Evolutionary conservation across 23 tunicate genomes (phyloP).

Genomic region (Trididemnum miniatum): DNA sequence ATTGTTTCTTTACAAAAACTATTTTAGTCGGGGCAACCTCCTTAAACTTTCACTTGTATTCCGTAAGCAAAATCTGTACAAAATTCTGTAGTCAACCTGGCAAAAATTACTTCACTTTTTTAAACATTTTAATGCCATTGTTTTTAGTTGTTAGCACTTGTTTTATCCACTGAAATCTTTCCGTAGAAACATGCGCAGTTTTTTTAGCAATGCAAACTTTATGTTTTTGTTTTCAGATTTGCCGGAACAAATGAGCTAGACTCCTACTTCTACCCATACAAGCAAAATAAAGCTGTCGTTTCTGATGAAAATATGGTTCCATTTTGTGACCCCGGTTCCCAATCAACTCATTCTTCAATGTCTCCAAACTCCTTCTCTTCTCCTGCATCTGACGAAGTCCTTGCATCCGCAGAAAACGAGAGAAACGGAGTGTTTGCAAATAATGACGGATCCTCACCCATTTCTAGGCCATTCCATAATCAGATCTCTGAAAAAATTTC

Average conservation of each 20-base stretch:
- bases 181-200: no score
- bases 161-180: no score
- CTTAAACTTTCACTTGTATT: no score
- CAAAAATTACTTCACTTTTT: no score
- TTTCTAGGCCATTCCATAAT: conserved; percentile 9
- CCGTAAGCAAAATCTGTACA: no score
- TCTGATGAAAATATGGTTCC: conserved; percentile 4
- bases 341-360: conserved; percentile 10
- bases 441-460: conserved; percentile 9
- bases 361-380: conserved; percentile 35
- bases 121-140: no score
- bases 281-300: not conserved
- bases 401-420: conserved; percentile 47
- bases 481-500: not conserved
- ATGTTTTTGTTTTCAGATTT: conserved; percentile 38
- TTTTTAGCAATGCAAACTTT: no score
- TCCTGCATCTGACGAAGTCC: conserved; percentile 46
- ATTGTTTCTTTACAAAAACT: no score
- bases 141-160: no score
- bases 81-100: no score
- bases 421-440: conserved; percentile 21
- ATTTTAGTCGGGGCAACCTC: no score
- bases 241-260: conserved; percentile 7
- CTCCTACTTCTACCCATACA: conserved; percentile 29
- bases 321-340: not conserved